These are phyloP conservation scores for Deilephila elpenor DNA, from an alignment of 2,888 invertebrate genomes.

Conservation along the genomic window DNA sequence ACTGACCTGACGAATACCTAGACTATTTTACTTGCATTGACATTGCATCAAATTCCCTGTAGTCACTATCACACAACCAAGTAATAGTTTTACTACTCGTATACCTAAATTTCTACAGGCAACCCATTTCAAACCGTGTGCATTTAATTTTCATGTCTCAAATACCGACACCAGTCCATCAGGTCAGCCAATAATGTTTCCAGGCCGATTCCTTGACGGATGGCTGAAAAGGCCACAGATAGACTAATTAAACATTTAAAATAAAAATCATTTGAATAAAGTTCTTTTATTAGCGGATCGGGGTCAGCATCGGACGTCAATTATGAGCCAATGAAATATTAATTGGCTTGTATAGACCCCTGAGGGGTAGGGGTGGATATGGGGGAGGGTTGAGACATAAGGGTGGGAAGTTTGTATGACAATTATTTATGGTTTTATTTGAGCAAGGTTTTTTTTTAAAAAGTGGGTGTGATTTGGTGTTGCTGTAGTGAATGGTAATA, in stretches of 20 bases:
- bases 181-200: not conserved
- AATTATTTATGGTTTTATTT: not conserved
- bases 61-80: too few relatives aligned
- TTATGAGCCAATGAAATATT: constrained; percentile 37
- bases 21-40: too few relatives aligned
- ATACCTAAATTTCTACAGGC: too few relatives aligned
- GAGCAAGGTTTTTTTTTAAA: too few relatives aligned
- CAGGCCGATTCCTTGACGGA: not conserved
- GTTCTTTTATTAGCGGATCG: constrained; percentile 25
- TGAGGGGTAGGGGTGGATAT: not conserved
- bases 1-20: too few relatives aligned
- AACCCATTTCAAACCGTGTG: too few relatives aligned
- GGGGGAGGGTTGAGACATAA: not conserved
- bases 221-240: constrained; percentile 3
- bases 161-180: not conserved
- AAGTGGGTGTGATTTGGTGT: too few relatives aligned
- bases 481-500: too few relatives aligned
- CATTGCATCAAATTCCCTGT: too few relatives aligned
- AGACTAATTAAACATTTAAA: not conserved
- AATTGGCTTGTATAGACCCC: constrained; percentile 38
- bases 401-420: not conserved
- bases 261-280: constrained; percentile 16
- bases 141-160: not conserved
- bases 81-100: too few relatives aligned
- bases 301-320: constrained; percentile 30